A percentile compares a stretch with the other conserved stretches of the same genome.
Conservation (phyloP, 2,888 invertebrate species). For the Euclidia mi region DNA sequence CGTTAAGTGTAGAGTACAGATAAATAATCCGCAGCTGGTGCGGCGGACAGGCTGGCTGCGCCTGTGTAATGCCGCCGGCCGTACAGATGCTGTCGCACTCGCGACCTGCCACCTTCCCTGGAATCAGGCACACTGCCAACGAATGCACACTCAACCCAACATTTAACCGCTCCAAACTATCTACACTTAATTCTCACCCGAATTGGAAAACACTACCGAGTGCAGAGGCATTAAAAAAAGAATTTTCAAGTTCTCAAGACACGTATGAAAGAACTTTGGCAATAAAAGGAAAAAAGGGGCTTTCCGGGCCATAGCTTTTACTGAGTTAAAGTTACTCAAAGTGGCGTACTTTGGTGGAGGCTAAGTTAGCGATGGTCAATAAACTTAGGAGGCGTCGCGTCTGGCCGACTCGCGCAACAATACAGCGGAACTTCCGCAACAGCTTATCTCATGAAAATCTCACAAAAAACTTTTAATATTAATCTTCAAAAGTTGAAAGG, state of each 20-base stretch:
- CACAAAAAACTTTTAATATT: constrained; percentile 68
- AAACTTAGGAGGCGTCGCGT: constrained; percentile 74
- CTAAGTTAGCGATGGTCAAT: constrained; percentile 83
- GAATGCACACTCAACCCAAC: constrained; percentile 62
- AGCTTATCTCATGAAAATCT: constrained; percentile 72
- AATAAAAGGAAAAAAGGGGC: constrained; percentile 84
- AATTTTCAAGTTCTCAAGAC: constrained; percentile 75
- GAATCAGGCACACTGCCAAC: constrained; percentile 80
- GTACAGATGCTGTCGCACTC: constrained; percentile 55
- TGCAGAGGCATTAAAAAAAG: constrained; percentile 63
- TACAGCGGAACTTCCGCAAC: constrained; percentile 72
- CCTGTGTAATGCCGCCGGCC: constrained; percentile 52
- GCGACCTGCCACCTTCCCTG: constrained; percentile 60
- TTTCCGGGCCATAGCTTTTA: constrained; percentile 79
- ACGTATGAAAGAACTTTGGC: constrained; percentile 85
- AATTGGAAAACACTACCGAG: constrained; percentile 39
- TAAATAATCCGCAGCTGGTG: constrained; percentile 67
- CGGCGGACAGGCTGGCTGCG: constrained; percentile 58
- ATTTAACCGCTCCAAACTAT: constrained; percentile 59
- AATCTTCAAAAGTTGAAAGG: constrained; percentile 56
- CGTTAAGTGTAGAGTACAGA: constrained; percentile 70
- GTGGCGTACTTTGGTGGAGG: constrained; percentile 75
- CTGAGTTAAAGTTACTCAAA: constrained; percentile 84
- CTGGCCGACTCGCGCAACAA: constrained; percentile 72
- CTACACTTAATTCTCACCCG: constrained; percentile 54